These are phyloP conservation scores for Antechinus stuartii DNA, from an alignment of 2,113 vertebrate species.

Conservation along the genomic window DNA sequence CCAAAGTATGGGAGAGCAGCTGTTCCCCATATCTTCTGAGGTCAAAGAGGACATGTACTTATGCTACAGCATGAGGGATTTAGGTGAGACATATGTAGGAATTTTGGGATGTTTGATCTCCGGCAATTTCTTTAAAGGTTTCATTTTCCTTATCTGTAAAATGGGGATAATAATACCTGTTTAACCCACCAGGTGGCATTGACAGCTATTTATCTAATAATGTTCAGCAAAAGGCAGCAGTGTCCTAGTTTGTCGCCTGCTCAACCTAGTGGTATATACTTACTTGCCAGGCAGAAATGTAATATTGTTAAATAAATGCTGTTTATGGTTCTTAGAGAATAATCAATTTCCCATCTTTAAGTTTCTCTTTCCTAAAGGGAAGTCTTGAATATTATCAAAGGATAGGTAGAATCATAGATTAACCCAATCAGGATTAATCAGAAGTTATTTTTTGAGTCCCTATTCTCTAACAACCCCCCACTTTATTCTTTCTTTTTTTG, in stretches of 20 bases:
- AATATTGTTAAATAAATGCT: not conserved
- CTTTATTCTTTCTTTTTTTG: no score
- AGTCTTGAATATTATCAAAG: not conserved
- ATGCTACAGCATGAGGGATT: constrained; percentile 25
- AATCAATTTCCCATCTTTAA: not conserved
- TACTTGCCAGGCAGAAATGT: not conserved
- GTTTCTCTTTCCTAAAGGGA: not conserved
- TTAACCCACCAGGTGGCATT: constrained; percentile 2
- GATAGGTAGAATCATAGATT: not conserved
- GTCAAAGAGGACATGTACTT: not conserved
- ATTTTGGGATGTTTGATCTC: not conserved
- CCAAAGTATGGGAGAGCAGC: constrained; percentile 47
- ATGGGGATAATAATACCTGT: not conserved
- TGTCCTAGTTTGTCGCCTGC: not conserved
- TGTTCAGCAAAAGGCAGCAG: not conserved
- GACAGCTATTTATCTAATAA: not conserved
- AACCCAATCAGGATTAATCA: not conserved
- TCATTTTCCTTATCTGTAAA: constrained; percentile 34
- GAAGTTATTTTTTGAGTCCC: not conserved
- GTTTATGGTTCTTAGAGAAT: not conserved
- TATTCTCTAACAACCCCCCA: no score
- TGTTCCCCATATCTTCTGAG: constrained; percentile 32
- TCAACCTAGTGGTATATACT: not conserved
- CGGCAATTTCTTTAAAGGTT: not conserved
- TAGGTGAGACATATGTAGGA: constrained; percentile 15